A percentile compares a stretch with the other conserved stretches of the same genome.
These are phyloP conservation scores for Herpetotheres cachinnans DNA, from an alignment of 2,113 vertebrate species.

Conservation along the genomic window DNA sequence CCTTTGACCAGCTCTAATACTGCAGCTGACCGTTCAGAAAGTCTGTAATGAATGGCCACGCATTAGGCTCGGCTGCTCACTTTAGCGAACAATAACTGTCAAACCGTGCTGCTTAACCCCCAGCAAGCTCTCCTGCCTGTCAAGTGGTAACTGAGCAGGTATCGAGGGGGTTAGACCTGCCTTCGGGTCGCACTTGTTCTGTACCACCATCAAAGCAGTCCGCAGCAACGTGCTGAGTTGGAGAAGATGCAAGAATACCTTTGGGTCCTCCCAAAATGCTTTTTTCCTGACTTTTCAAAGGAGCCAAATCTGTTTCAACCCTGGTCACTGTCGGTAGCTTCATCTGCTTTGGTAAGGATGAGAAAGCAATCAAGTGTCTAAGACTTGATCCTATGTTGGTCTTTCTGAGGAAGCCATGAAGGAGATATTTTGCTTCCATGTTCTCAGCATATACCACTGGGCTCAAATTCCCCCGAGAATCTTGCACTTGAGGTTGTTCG, in stretches of 20 bases:
- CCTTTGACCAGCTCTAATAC: conserved; percentile 69
- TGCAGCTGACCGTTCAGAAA: conserved; percentile 39
- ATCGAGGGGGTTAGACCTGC: neutral
- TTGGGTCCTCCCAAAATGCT: neutral
- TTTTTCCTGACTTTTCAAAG: neutral
- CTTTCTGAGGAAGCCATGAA: neutral
- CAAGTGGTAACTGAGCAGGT: neutral
- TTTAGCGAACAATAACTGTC: conserved; percentile 29
- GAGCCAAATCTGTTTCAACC: neutral
- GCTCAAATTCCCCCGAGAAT: neutral
- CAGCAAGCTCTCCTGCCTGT: neutral
- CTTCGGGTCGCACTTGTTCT: neutral
- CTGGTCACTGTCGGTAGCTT: neutral
- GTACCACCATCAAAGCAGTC: neutral
- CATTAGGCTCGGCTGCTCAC: conserved; percentile 48
- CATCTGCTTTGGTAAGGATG: neutral
- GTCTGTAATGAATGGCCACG: neutral
- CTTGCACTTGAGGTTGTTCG: neutral
- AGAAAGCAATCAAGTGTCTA: neutral
- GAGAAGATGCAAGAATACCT: neutral
- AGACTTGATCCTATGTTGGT: neutral
- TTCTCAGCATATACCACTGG: neutral
- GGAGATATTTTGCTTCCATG: neutral
- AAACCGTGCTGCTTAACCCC: neutral
- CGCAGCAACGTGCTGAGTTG: neutral